phyloP scores from a whole-genome alignment of 1,140 invertebrate species.

The Anoplophora glabripennis region DNA sequence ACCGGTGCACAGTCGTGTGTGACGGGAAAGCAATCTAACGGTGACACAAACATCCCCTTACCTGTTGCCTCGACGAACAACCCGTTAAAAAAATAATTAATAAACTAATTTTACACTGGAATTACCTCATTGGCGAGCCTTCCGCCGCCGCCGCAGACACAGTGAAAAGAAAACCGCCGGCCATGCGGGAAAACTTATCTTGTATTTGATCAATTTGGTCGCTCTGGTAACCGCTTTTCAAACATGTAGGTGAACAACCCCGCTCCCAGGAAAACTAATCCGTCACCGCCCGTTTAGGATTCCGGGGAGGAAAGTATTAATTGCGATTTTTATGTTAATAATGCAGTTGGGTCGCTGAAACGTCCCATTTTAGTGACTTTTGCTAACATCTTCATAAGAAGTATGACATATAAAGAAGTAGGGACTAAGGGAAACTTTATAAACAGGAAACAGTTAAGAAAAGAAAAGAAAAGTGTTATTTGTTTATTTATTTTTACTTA shows the following conservation, averaged over 20 bases:
- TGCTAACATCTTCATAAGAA: too few relatives aligned
- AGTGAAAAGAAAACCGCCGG: conserved; percentile 23
- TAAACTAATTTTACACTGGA: neutral
- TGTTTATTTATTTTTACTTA: too few relatives aligned
- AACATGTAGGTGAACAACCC: conserved; percentile 39
- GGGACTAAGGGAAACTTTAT: too few relatives aligned
- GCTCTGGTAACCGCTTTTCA: conserved; percentile 33
- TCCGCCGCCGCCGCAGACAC: conserved; percentile 1
- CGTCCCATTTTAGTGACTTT: too few relatives aligned
- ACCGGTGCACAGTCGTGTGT: too few relatives aligned
- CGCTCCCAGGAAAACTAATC: conserved; percentile 3
- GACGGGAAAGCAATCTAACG: neutral
- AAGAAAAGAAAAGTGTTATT: too few relatives aligned
- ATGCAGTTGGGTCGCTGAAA: too few relatives aligned
- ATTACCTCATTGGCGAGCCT: neutral
- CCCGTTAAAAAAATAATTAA: neutral
- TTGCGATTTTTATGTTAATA: too few relatives aligned
- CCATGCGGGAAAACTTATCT: conserved; percentile 36
- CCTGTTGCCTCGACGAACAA: neutral
- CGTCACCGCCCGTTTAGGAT: neutral
- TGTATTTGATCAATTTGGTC: conserved; percentile 38
- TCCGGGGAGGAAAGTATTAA: too few relatives aligned
- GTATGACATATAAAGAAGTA: too few relatives aligned
- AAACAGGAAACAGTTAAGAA: too few relatives aligned
- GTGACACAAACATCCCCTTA: conserved; percentile 8